Evolutionary conservation across 1,140 invertebrate species (phyloP), one percentile per base, ranked within the genome.

Genomic region (Drosophila equinoxialis): DNA sequence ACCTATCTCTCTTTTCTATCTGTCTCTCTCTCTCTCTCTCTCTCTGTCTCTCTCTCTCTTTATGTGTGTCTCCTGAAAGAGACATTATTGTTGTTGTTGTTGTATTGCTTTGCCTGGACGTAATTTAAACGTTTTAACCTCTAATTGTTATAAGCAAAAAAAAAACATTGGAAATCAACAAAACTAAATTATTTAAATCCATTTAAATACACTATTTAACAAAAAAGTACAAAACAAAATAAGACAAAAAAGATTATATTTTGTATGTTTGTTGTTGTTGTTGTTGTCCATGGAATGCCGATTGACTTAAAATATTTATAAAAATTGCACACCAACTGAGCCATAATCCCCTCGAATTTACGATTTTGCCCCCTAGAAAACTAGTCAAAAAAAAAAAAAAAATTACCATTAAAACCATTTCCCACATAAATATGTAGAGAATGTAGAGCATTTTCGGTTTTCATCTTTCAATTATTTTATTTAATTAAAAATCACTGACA

Each of bases 31-130:
- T 65, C 13, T 75, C 37, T 65, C 14, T 65, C 26, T 72, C n/a
- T 68, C 41, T 74, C 35, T 74, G 6, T 79, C 30, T 77, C 51
- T 62, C 20, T 71, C 60, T 65, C 13, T 75, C 37, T 65, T 13
- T 65, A 20, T 72, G 6, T 78, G 37, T 77, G 51, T 62, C 20
- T 75, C 67, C 70, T 66, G 83, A 14, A 45, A 45, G 45, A 23
- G 45, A 51, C 45, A 51, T 23, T 10, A 20, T 51, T 74, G 77
- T 83, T 87, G 83, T 65, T 68, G 87, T 91, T 90, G 84, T 92
- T 90, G 90, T 92, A 92, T 92, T 92, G 91, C 91, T 92, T 92
- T 92, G 91, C 91, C 91, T 92, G 90, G 91, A 79, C 79, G 87
- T 91, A 89, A 87, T 90, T 87, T 90, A 89, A 91, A 91, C 86